Conservation (phyloP, 2,888 invertebrate genomes). For the Nomada lathburiana region DNA sequence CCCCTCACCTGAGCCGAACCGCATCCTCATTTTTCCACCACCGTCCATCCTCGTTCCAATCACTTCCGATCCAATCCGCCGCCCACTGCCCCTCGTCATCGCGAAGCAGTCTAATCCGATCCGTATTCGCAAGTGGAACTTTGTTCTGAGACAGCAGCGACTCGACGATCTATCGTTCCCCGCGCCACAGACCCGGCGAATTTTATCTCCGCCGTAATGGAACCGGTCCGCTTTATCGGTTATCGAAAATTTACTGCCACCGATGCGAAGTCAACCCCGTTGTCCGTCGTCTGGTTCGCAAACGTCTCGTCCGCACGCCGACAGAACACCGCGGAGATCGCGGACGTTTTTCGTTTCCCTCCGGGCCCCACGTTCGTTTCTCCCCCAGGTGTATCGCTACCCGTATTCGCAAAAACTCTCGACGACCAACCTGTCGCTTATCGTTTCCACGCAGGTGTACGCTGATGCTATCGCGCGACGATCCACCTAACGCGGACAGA, state of each 20-base stretch:
- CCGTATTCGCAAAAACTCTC: neutral
- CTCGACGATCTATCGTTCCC: neutral
- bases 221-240: conserved; percentile 29
- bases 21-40: neutral
- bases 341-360: neutral
- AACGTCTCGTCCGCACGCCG: too few species aligned
- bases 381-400: too few species aligned
- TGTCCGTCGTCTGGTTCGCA: neutral
- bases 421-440: neutral
- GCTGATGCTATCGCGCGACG: neutral
- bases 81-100: conserved; percentile 6
- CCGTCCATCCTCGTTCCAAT: conserved; percentile 5
- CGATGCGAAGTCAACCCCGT: neutral
- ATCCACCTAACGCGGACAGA: conserved; percentile 5
- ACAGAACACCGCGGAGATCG: neutral
- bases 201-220: conserved; percentile 34
- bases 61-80: neutral
- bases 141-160: conserved; percentile 8
- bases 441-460: conserved; percentile 1
- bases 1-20: neutral
- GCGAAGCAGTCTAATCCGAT: conserved; percentile 41
- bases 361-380: too few species aligned
- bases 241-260: conserved; percentile 17
- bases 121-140: conserved; percentile 25
- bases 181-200: neutral